A percentile compares a stretch with the other conserved stretches of the same genome.
Conservation (phyloP, 2,113 vertebrate species). For the Mus pahari region DNA sequence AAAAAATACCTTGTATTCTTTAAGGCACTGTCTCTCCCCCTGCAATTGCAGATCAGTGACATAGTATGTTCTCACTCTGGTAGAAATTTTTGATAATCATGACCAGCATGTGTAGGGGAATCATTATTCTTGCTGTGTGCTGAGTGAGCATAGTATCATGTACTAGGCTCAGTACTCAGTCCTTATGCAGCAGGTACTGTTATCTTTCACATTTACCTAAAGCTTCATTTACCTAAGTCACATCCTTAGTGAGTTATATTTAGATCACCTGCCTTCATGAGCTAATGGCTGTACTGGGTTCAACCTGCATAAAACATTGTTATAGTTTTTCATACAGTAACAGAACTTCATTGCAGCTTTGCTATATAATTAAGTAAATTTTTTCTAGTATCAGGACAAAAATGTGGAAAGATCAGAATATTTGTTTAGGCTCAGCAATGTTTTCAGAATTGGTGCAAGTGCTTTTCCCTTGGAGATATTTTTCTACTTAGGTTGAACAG, state of each 20-base stretch:
- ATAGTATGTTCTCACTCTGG: neutral
- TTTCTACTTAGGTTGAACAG: neutral
- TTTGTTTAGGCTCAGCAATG: neutral
- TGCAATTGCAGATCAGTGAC: neutral
- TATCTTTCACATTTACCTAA: neutral
- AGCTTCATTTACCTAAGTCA: too few relatives aligned
- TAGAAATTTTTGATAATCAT: neutral
- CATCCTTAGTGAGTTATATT: neutral
- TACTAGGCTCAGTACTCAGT: neutral
- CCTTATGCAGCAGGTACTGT: neutral
- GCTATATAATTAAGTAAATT: neutral
- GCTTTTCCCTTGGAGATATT: neutral
- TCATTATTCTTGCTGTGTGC: neutral
- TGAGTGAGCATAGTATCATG: neutral
- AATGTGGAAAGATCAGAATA: conserved; percentile 9
- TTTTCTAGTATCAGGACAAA: neutral
- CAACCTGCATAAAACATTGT: neutral
- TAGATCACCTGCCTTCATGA: neutral
- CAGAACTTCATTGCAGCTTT: neutral
- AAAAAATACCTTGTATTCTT: neutral
- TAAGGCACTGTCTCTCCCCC: neutral
- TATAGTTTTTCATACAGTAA: neutral
- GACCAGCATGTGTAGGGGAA: neutral
- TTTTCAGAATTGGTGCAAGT: neutral
- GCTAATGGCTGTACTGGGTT: neutral